Conservation (phyloP, 2,888 invertebrate genomes). For the Ypsolopha sequella region DNA sequence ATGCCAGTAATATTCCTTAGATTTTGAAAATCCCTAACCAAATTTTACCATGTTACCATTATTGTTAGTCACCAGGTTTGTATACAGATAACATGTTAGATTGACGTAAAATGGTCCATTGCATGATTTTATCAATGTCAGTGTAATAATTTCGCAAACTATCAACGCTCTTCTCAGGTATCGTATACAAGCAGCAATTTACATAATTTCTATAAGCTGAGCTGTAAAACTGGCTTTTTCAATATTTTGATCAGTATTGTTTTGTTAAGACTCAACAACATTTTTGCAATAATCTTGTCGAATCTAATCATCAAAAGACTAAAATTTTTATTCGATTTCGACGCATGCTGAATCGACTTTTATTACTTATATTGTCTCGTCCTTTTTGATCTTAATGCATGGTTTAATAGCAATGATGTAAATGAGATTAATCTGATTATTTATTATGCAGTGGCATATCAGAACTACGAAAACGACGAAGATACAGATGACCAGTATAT, state of each 20-base stretch:
- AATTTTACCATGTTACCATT: no score
- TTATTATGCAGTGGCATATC: constrained; percentile 34
- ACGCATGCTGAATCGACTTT: not conserved
- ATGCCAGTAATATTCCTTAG: no score
- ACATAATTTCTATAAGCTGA: not conserved
- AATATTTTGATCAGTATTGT: not conserved
- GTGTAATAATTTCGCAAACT: not conserved
- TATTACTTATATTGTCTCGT: not conserved
- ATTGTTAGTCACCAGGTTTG: no score
- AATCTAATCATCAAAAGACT: not conserved
- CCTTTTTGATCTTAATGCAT: not conserved
- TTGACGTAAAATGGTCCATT: not conserved
- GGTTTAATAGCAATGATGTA: not conserved
- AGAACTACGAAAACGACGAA: constrained; percentile 62
- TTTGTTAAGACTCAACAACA: not conserved
- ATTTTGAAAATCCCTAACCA: no score
- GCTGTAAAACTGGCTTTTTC: constrained; percentile 1
- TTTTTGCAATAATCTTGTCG: not conserved
- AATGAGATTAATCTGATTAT: not conserved
- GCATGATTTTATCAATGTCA: not conserved
- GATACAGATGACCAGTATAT: constrained; percentile 47
- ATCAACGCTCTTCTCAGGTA: not conserved
- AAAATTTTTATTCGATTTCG: not conserved
- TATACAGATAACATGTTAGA: no score
- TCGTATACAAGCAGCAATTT: not conserved